phyloP scores from a whole-genome alignment of 2,113 vertebrate species.

The Paratilapia polleni region DNA sequence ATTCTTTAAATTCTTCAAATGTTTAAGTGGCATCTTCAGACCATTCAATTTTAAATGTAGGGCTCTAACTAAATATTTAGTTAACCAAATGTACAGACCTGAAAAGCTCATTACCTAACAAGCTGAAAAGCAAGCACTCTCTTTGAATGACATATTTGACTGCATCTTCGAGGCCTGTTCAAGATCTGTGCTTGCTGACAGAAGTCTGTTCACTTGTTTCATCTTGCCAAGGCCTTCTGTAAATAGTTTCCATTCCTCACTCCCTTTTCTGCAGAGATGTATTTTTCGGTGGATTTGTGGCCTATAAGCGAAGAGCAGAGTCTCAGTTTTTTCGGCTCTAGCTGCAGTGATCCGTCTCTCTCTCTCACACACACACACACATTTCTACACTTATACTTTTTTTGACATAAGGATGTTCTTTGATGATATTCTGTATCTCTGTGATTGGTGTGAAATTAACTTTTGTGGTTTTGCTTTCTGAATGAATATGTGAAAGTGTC shows the following conservation, averaged over 20 bases:
- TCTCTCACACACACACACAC: not conserved
- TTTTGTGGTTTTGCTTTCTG: slow-evolving; percentile 5
- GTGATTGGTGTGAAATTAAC: slow-evolving; percentile 59
- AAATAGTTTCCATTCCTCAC: slow-evolving; percentile 24
- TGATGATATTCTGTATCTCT: slow-evolving; percentile 16
- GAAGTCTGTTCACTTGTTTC: not conserved
- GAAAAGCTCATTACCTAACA: not conserved
- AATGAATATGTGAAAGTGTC: slow-evolving; percentile 20
- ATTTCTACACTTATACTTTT: not conserved
- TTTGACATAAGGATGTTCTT: slow-evolving; percentile 28
- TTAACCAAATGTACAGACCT: not conserved
- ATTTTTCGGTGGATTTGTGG: slow-evolving; percentile 12
- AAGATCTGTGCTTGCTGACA: slow-evolving; percentile 20
- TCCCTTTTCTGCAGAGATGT: slow-evolving; percentile 12
- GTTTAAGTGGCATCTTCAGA: not conserved
- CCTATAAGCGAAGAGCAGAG: slow-evolving; percentile 13
- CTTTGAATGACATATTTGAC: not conserved
- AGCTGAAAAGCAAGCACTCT: not conserved
- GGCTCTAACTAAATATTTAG: not conserved
- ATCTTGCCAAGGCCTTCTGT: slow-evolving; percentile 62
- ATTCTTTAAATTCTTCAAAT: not conserved
- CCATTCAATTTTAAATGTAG: not conserved
- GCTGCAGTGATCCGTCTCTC: not conserved
- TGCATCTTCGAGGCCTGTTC: not conserved
- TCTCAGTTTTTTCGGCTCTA: not conserved